These are phyloP conservation scores for Cottus gobio DNA, from an alignment of 2,113 vertebrate species.

Conservation along the genomic window DNA sequence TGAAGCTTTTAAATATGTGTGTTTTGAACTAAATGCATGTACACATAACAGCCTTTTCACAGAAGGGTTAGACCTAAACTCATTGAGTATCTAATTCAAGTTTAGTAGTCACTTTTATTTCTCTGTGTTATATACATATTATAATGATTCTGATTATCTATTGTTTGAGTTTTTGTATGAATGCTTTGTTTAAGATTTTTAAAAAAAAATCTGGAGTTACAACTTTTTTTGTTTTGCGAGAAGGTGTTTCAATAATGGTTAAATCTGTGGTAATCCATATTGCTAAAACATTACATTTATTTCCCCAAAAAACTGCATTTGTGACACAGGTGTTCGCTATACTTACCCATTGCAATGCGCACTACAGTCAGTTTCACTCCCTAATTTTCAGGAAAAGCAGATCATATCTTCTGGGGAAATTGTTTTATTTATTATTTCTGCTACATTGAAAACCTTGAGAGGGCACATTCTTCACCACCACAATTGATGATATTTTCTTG, in stretches of 20 bases:
- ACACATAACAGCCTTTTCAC: background rate
- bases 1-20: background rate
- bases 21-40: background rate
- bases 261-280: background rate
- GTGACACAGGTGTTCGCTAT: background rate
- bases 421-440: conserved; percentile 75
- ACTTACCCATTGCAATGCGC: conserved; percentile 45
- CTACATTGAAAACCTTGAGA: conserved; percentile 61
- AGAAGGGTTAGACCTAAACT: background rate
- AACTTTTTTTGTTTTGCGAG: background rate
- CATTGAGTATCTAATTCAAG: background rate
- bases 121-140: background rate
- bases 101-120: background rate
- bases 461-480: conserved; percentile 12
- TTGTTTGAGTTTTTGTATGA: background rate
- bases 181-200: background rate
- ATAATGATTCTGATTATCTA: background rate
- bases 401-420: conserved; percentile 68
- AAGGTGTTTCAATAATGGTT: background rate
- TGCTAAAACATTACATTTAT: too few relatives aligned
- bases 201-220: background rate
- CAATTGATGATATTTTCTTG: conserved; percentile 18
- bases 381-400: conserved; percentile 65
- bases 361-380: conserved; percentile 56
- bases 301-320: background rate